Evolutionary conservation across 2,888 invertebrate genomes (phyloP), one percentile per base, ranked within the genome.

Genomic region (Zele albiditarsus): DNA sequence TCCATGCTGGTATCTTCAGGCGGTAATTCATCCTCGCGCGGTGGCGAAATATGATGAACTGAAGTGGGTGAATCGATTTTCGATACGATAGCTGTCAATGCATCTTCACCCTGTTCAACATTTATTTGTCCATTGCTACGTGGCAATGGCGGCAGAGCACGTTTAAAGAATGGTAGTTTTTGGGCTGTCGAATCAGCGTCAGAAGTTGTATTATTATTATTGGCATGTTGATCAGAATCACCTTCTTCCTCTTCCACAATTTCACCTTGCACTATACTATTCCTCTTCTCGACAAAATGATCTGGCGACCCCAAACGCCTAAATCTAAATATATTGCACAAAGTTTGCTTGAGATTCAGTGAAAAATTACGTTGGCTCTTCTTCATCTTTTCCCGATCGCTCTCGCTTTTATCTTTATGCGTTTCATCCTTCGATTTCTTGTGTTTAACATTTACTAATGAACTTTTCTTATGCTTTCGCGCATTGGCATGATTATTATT

Each of bases 311-410:
- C 89, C 65, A 91, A 89, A 80, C 91, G 90, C 75, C 92, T 91
- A 85, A 95, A 95, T 83, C 94, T 93, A 89, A 96, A 96, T 88
- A 96, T 93, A 90, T 95, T 96, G 89, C 96, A 96, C 85, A 96
- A 92, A 66, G 95, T 95, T 87, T 96, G 95, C 89, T 96, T 96
- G 77, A 96, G 91, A 89, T 94, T 94, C 74, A 94, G 88, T 4
- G 95, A 94, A 86, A 95, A 93, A 82, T 95, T 92, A 80, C 89
- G 85, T 65, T 89, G 89, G 16, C 94, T 92, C 88, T 94, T 94
- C 86, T 94, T 94, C 78, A 90, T 87, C 79, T 92, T 92, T 74
- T 89, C 89, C 49, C 89, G 87, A 76, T 91, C 91, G 6, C 87
- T 88, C 8, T 90, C 90, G 14, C 88, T 87, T 65, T 84, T 82